A percentile compares a stretch with the other conserved stretches of the same genome.
Conservation (phyloP, 1,140 invertebrate species). For the Prorops nasuta region DNA sequence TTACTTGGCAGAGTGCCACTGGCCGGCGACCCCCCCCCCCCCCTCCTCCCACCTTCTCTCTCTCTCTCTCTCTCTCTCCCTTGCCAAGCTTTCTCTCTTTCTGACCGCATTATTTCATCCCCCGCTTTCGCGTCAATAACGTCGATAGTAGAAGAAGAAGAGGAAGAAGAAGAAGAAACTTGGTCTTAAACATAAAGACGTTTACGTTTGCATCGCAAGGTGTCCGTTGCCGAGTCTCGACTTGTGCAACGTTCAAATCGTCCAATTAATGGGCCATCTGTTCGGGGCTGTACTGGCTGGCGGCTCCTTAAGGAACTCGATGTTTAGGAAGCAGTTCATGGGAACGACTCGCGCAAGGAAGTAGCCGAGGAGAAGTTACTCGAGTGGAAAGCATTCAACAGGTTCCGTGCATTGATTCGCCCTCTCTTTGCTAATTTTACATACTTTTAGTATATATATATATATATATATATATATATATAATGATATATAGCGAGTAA, state of each 20-base stretch:
- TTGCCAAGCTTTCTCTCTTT: slow-evolving; percentile 11
- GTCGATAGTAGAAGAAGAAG: slow-evolving; percentile 16
- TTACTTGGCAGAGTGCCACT: too few species aligned
- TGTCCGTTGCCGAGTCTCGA: not conserved
- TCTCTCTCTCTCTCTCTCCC: slow-evolving; percentile 6
- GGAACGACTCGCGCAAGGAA: slow-evolving; percentile 46
- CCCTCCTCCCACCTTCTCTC: slow-evolving; percentile 7
- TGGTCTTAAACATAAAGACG: too few species aligned
- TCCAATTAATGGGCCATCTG: slow-evolving; percentile 56
- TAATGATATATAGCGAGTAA: too few species aligned
- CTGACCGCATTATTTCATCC: not conserved
- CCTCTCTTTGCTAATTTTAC: not conserved
- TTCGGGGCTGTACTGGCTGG: slow-evolving; percentile 10
- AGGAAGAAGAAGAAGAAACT: slow-evolving; percentile 14
- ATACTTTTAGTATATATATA: too few species aligned
- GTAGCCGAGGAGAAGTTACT: too few species aligned
- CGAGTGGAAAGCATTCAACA: too few species aligned
- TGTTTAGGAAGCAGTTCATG: slow-evolving; percentile 58
- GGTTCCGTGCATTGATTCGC: too few species aligned
- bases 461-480: too few species aligned
- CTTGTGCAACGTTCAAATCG: not conserved
- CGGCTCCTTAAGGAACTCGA: slow-evolving; percentile 51
- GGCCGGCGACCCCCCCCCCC: slow-evolving; percentile 12
- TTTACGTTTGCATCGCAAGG: slow-evolving; percentile 21
- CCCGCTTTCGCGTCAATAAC: not conserved